Conservation (phyloP, 2,113 vertebrate species). For the Anolis carolinensis region DNA sequence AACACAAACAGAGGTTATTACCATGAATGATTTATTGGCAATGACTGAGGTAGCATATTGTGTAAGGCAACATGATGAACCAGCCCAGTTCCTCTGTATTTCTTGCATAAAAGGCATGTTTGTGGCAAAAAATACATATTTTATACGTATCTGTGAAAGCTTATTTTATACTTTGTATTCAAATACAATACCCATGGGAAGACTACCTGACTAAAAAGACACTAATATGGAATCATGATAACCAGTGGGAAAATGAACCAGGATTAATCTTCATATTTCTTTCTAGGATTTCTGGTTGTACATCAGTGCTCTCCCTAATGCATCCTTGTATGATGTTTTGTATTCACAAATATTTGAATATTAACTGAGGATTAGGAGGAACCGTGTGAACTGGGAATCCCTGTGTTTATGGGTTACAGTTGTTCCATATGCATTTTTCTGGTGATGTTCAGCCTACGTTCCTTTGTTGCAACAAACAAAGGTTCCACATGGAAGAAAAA, state of each 20-base stretch:
- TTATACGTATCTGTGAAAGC: background rate
- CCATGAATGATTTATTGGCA: conserved; percentile 56
- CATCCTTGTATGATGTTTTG: background rate
- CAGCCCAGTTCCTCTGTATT: conserved; percentile 39
- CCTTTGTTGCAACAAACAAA: background rate
- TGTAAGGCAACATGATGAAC: conserved; percentile 35
- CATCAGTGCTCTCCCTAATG: background rate
- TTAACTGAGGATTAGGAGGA: too few relatives aligned
- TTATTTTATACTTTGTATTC: background rate
- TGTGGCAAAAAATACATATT: background rate
- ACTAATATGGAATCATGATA: background rate
- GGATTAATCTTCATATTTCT: background rate
- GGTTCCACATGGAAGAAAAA: background rate
- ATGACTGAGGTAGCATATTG: conserved; percentile 66
- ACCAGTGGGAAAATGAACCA: background rate
- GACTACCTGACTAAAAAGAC: background rate
- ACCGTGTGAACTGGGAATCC: background rate
- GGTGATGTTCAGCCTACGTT: background rate
- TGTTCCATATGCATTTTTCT: background rate
- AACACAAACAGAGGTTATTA: conserved; percentile 36
- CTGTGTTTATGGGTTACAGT: background rate
- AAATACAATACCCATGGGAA: background rate
- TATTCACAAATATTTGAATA: background rate
- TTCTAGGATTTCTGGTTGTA: background rate
- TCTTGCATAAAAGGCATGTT: conserved; percentile 12